Evolutionary conservation across 2,113 vertebrate species (phyloP), one percentile per base, ranked within the genome.

Genomic region (Alexandromys fortis): DNA sequence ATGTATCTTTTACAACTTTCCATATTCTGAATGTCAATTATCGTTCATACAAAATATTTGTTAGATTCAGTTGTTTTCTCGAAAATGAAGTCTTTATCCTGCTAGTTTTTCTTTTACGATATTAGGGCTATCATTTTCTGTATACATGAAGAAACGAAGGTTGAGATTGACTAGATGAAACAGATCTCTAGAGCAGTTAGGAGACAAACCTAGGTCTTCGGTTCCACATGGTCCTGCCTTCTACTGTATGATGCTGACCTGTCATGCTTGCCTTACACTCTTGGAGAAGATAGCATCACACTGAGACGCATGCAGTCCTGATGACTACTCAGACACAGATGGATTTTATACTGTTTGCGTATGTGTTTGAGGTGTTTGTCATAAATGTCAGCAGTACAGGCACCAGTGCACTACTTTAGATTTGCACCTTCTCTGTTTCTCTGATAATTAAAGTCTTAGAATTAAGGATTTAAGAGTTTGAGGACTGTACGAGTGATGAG

Each of bases 11-110:
- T 93, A 92, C 13, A 89, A 67, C 19, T 93, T 17, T 52, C 9
- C 88, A 86, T 61, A 79, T 55, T 65, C 38, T 78, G 35, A 93
- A 65, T 95, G 38, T 82, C 81, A 55, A 3, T 81, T 86, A 89
- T 76, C 86, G 16, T 85, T 85, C 92, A 72, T 92, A 38, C 30
- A 81, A 11, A 79, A 21, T 95, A 83, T 93, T 89, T 95, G 9
- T 95, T 96, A 68, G 86, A 83, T 42, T 95, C 35, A 70, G 4
- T 73, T 85, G 49, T 65, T 68, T 10, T 88, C 72, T 92, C 68
- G 86, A 76, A 93, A 89, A 55, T 73, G 55, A 90, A 88, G 58
- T 91, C 61, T 94, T 91, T 89, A 73, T 12, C 28, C 33, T 96
- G 87, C 21, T 90, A 33, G 22, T 93, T 3, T 92, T 42, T 86